phyloP scores from a whole-genome alignment of 2,888 invertebrate species.

The Latrodectus elegans region DNA sequence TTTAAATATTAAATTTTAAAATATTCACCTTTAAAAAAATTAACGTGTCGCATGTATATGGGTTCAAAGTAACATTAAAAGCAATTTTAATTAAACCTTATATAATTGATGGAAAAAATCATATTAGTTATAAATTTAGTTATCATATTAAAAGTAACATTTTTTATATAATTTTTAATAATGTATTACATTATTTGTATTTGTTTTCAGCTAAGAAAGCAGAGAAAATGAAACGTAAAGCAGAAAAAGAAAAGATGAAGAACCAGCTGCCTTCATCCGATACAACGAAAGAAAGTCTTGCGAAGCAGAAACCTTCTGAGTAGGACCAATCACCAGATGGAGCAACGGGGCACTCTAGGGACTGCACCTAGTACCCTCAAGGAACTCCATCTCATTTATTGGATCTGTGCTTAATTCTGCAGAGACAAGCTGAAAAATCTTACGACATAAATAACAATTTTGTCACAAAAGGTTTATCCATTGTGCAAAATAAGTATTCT shows the following conservation, averaged over 20 bases:
- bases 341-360: not conserved
- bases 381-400: not conserved
- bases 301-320: not conserved
- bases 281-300: not conserved
- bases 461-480: too few relatives aligned
- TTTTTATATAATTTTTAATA: not conserved
- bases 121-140: too few relatives aligned
- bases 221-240: slow-evolving; percentile 8
- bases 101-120: too few relatives aligned
- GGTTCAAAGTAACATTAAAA: too few relatives aligned
- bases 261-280: slow-evolving; percentile 12
- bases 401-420: not conserved
- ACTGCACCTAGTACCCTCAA: not conserved
- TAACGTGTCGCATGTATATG: too few relatives aligned
- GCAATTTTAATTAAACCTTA: too few relatives aligned
- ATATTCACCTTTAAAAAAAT: too few relatives aligned
- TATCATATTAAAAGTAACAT: too few relatives aligned
- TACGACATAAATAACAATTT: too few relatives aligned
- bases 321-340: not conserved
- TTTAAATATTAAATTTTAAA: too few relatives aligned
- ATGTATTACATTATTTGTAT: not conserved
- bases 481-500: too few relatives aligned
- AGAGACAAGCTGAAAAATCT: not conserved
- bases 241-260: slow-evolving; percentile 6
- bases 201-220: slow-evolving; percentile 31